Base-by-base conservation (phyloP, 1,140 invertebrate species). In the Trichogramma pretiosum region DNA sequence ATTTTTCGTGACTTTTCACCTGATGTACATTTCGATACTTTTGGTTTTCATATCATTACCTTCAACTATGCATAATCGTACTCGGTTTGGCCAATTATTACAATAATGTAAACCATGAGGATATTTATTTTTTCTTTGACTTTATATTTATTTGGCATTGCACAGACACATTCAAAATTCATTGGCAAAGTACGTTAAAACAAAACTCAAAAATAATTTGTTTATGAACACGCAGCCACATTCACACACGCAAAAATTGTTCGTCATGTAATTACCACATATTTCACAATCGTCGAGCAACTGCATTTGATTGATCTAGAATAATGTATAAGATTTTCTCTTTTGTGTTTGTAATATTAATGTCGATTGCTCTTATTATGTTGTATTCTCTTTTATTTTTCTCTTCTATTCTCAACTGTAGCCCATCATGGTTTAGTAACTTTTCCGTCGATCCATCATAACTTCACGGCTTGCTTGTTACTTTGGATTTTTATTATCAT, bases 171-270 rank as follows among this genome's bases (percentile, higher is more conserved):
- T 47, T 35, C 46, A 51, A 48, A 50, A 43, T 54, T 57, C 48
- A 37, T 59, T 59, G 56, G 50, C 59, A 57, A 51, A 59, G 55
- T 46, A 56, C 39, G 53, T 60, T 57, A 46, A 52, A 48, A 51
- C 50, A 46, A 49, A 34, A n/a, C n/a, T n/a, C n/a, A n/a, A 34
- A n/a, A 8, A 34, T 56, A 58, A 56, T 58, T 55, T 52, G 45
- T 58, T 61, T 55, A 62, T 67, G 67, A 70, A 70, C 67, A 70
- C 67, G 61, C 63, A 62, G 56, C 56, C 58, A 62, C 57, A 63
- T 43, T 66, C 60, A 61, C 60, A 60, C 58, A 46, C 56, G 55
- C 60, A 54, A 50, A 58, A 52, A 52, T 43, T 33, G 40, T 54
- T 52, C 48, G 40, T 40, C 50, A 53, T 34, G 54, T 54, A 49